Evolutionary conservation across 2,113 vertebrate species (phyloP).

Genomic region (Pelusios castaneus): DNA sequence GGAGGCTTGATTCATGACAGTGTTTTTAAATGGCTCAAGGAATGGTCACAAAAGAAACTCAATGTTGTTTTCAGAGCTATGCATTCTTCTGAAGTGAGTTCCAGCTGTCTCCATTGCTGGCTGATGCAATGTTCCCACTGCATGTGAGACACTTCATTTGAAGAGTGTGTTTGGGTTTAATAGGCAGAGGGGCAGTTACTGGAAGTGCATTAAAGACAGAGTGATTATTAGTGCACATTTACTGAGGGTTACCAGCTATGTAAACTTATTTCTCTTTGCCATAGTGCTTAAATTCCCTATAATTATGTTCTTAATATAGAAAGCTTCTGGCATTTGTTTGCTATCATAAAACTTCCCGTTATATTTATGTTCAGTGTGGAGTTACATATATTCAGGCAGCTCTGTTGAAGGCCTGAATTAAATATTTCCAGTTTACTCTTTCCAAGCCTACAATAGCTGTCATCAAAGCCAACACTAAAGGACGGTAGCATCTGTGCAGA

Average conservation of each 20-base stretch:
- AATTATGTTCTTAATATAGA: conserved; percentile 58
- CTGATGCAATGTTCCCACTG: neutral
- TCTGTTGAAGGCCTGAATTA: conserved; percentile 25
- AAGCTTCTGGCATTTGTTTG: conserved; percentile 58
- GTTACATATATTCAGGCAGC: conserved; percentile 33
- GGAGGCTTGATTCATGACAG: neutral
- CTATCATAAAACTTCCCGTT: conserved; percentile 48
- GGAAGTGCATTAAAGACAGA: neutral
- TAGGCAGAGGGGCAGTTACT: conserved; percentile 4
- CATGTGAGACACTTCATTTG: neutral
- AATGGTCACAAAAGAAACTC: neutral
- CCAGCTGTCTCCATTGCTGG: neutral
- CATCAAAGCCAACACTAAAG: too few relatives aligned
- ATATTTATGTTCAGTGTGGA: conserved; percentile 40
- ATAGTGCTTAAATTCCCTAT: conserved; percentile 24
- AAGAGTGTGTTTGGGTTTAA: neutral
- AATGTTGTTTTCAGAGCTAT: neutral
- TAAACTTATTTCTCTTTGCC: conserved; percentile 43
- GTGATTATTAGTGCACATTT: conserved; percentile 24
- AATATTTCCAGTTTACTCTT: conserved; percentile 38
- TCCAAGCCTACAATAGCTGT: neutral
- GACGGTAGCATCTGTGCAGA: neutral
- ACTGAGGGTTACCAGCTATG: conserved; percentile 30
- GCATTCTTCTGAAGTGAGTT: neutral
- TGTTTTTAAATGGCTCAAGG: neutral